Evolutionary conservation across 2,888 invertebrate species (phyloP), one percentile per base, ranked within the genome.

Genomic region (Agrotis exclamationis): DNA sequence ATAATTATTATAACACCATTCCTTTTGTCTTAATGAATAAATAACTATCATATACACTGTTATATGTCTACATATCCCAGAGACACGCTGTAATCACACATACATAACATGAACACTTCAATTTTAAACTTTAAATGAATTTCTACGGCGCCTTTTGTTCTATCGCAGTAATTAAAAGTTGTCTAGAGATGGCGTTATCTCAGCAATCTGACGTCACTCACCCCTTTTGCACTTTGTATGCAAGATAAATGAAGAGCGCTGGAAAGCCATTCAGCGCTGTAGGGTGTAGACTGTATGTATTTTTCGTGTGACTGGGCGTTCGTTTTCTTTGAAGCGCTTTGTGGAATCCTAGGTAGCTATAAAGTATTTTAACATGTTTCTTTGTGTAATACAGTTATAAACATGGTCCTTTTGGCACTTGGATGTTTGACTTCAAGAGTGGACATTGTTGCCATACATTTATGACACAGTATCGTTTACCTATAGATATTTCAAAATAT

Each of bases 91-190:
- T 39, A 39, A 4, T 39, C 39, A 39, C 11, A 39, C 39, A 1
- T 39, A 9, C 39, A 9, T 2, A 39, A 39, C 39, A 11, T 39
- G 11, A 11, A 39, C 58, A 72, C 57, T 69, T 79, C 76, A 60
- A 77, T 82, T 83, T 81, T 74, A 74, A 79, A 83, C 60, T 81
- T 83, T 73, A 72, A 76, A 76, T 57, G 22, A 76, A 72, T 59
- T 76, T 63, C 44, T 39, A 51, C 48, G 11, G 14, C 51, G 18
- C 48, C 79, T 74, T 83, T 77, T 74, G 79, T 82, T 69, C 62
- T 62, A 20, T 70, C 58, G 20, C 18, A 56, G 67, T 84, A 82
- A 84, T 83, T 79, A 83, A 82, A 83, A 84, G 74, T 82, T 84
- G 54, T 70, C 60, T 33, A 48, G 51, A 65, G 62, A 70, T 64